Percentiles rank a stretch among this genome's conserved stretches.
These are phyloP conservation scores for Corapipo altera DNA, from an alignment of 2,113 vertebrate species.

Conservation along the genomic window DNA sequence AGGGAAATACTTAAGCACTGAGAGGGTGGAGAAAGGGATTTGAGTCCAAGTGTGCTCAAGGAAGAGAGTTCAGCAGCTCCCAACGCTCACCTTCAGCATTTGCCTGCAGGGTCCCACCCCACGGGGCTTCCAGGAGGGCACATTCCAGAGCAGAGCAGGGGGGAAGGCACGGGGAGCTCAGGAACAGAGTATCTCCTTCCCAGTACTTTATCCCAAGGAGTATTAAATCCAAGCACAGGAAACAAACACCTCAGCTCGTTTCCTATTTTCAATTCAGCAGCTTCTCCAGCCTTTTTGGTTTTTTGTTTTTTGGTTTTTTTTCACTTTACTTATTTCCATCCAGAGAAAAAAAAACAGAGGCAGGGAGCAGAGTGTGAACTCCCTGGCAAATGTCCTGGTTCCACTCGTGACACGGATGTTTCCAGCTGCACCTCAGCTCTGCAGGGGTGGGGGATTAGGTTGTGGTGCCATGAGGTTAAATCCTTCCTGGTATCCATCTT, in stretches of 20 bases:
- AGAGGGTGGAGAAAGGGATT: background rate
- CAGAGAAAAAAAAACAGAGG: background rate
- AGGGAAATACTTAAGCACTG: background rate
- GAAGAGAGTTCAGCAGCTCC: background rate
- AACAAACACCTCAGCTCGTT: background rate
- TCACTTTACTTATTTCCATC: background rate
- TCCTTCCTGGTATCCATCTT: background rate
- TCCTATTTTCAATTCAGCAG: background rate
- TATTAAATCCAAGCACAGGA: background rate
- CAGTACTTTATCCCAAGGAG: background rate
- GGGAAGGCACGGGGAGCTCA: rapidly evolving
- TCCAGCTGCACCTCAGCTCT: background rate
- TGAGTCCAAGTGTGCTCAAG: background rate
- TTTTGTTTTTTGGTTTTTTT: background rate
- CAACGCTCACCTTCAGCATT: rapidly evolving
- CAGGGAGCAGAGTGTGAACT: background rate
- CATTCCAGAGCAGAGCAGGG: background rate
- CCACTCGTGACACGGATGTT: background rate
- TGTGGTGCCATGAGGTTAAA: background rate
- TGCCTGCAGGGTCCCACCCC: background rate
- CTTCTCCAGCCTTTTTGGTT: background rate
- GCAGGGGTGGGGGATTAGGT: background rate
- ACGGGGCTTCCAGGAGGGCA: rapidly evolving
- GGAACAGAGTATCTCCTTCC: background rate
- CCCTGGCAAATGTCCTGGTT: background rate